Base-by-base conservation (phyloP, 2,797 vertebrate genomes). In the Dryobates pubescens region DNA sequence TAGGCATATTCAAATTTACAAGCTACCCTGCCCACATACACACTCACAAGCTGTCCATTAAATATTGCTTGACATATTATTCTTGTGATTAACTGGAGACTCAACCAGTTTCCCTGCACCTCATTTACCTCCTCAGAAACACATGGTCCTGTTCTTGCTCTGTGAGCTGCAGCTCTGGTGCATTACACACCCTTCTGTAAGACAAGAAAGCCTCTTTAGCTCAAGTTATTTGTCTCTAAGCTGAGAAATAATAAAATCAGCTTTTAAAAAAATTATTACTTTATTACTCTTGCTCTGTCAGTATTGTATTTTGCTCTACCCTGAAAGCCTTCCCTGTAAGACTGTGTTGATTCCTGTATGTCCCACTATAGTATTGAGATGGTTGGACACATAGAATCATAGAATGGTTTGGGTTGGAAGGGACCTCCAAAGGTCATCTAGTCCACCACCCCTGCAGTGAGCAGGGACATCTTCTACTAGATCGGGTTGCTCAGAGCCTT, bases 1-100 rank as follows among this genome's bases (percentile, higher is more conserved):
- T 10, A 83, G 78, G 79, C 57, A 72, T 64, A 61, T 87, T 59
- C 61, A 86, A 89, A 94, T 83, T 89, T 91, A 83, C 92, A 83
- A 80, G 73, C 74, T 56, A 15, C 41, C 74, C 65, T 87, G 82
- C 86, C 69, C 89, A 94, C 38, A 38, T 79, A 67, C 74, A 43
- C 20, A 18, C 65, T 86, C 49, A 18, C 47, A 82, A 82, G 29
- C 43, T 72, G 64, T 80, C 77, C 69, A 72, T 76, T 89, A 91
- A 86, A 79, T 10, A 69, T 57, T 10, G 74, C 64, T 59, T 68
- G 56, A 83, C 61, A 76, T 86, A 87, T 68, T 59, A 43, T 32
- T 86, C 82, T 76, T 74, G 26, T 38, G 70, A 87, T 89, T 80
- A 86, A 86, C 73, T 62, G 27, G 36, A 79, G 59, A 57, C 73